Evolutionary conservation across 92 coral and sea anemone genomes (phyloP).

Genomic region (Phenganax stokvisi): DNA sequence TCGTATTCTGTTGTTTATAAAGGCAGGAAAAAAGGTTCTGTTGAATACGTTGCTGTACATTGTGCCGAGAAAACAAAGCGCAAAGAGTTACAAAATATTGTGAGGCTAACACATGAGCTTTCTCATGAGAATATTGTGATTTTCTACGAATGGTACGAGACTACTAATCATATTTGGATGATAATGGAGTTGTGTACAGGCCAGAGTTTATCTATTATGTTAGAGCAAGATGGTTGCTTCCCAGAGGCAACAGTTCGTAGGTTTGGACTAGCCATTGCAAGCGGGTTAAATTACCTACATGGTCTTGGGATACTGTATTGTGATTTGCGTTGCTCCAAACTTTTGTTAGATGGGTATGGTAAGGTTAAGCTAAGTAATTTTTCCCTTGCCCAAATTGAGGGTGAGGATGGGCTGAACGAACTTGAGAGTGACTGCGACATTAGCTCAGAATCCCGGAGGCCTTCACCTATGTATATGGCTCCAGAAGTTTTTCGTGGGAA

Average conservation of each 20-base stretch:
- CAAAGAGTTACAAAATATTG: slow-evolving; percentile 82
- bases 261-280: slow-evolving; percentile 73
- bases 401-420: slow-evolving; percentile 76
- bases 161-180: slow-evolving; percentile 99
- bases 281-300: slow-evolving; percentile 72
- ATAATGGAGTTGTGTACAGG: slow-evolving; percentile 96
- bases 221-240: slow-evolving; percentile 68
- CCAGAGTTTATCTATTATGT: slow-evolving; percentile 59
- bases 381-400: slow-evolving; percentile 84
- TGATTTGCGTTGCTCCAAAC: slow-evolving; percentile 77
- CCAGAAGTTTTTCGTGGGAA: slow-evolving; percentile 87
- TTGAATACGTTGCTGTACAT: slow-evolving; percentile 95
- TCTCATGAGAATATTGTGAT: slow-evolving; percentile 78
- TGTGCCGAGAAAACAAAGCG: slow-evolving; percentile 94
- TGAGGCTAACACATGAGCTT: slow-evolving; percentile 86
- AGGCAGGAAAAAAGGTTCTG: slow-evolving; percentile 92
- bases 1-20: slow-evolving; percentile 88
- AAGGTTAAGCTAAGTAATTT: slow-evolving; percentile 79
- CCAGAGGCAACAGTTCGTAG: slow-evolving; percentile 71
- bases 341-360: slow-evolving; percentile 87
- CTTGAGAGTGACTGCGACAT: slow-evolving; percentile 34
- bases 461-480: slow-evolving; percentile 96
- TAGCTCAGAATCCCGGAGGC: slow-evolving; percentile 42
- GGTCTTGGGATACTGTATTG: slow-evolving; percentile 81
- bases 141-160: slow-evolving; percentile 98